phyloP scores from a whole-genome alignment of 2,113 vertebrate species.

The Planiliza haematocheilus region DNA sequence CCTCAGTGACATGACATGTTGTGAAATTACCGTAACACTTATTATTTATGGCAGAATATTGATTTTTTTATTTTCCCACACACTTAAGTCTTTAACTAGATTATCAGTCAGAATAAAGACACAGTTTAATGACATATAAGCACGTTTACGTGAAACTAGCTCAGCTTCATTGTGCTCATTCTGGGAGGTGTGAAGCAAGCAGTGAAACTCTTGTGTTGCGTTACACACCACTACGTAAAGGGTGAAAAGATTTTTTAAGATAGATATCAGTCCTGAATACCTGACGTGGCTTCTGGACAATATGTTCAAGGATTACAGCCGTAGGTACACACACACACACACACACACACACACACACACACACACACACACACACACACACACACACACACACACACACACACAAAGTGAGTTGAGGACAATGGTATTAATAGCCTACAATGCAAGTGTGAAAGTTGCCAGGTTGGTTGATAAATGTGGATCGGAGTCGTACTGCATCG shows the following conservation, averaged over 20 bases:
- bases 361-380: not conserved
- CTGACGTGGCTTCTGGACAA: not conserved
- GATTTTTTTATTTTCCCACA: not conserved
- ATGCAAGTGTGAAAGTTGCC: constrained; percentile 3
- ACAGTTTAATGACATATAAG: too few species aligned
- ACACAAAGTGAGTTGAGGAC: constrained; percentile 4
- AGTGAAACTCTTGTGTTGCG: constrained; percentile 7
- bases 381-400: not conserved
- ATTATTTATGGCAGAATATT: too few species aligned
- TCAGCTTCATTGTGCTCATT: constrained; percentile 2
- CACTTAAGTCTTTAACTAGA: too few species aligned
- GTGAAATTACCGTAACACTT: not conserved
- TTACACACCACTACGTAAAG: not conserved
- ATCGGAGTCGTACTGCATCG: not conserved
- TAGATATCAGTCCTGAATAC: not conserved
- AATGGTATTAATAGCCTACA: constrained; percentile 31
- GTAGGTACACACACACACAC: not conserved
- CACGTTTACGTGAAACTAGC: not conserved
- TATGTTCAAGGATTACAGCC: not conserved
- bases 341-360: not conserved
- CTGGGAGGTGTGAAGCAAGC: constrained; percentile 21
- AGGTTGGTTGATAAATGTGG: not conserved
- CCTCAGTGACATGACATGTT: not conserved
- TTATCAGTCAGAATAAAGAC: too few species aligned
- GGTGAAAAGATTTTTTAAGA: too few species aligned